Conservation (phyloP, 2,113 vertebrate species). For the Gymnogyps californianus region DNA sequence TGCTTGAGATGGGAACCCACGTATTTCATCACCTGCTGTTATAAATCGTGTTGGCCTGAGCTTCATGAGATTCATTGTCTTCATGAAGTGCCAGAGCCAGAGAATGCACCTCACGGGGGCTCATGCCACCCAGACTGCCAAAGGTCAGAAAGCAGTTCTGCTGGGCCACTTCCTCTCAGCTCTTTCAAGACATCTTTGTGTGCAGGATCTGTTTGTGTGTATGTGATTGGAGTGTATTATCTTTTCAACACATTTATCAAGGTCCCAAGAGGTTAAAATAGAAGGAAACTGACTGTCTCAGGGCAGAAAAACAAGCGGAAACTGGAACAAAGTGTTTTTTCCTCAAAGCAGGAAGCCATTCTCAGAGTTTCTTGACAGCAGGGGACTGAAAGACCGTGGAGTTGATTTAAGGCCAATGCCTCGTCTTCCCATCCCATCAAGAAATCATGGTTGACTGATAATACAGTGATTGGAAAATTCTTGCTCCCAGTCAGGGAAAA, state of each 20-base stretch:
- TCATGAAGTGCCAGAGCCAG: not conserved
- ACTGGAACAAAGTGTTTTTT: constrained; percentile 70
- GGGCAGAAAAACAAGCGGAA: constrained; percentile 78
- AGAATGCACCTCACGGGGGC: not conserved
- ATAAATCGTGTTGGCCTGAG: not conserved
- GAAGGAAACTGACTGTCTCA: constrained; percentile 66
- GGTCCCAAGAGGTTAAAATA: constrained; percentile 52
- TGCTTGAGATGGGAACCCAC: not conserved
- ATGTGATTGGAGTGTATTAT: constrained; percentile 14
- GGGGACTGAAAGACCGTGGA: constrained; percentile 26
- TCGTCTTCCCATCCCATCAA: constrained; percentile 29
- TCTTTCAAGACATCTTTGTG: constrained; percentile 51
- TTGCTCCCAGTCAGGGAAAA: not conserved
- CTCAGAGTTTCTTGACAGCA: constrained; percentile 67
- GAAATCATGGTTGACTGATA: not conserved
- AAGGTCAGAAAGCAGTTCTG: constrained; percentile 61
- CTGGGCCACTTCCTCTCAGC: constrained; percentile 64
- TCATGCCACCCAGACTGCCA: not conserved
- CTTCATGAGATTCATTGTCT: not conserved
- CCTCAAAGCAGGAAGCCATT: constrained; percentile 72
- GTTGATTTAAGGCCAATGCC: constrained; percentile 71
- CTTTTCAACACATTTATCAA: constrained; percentile 60
- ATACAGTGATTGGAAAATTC: not conserved
- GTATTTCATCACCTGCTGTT: not conserved
- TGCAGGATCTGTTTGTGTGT: not conserved